A percentile compares a stretch with the other conserved stretches of the same genome.
These are phyloP conservation scores for Procambarus virginalis DNA, from an alignment of 1,140 invertebrate species.

Conservation along the genomic window DNA sequence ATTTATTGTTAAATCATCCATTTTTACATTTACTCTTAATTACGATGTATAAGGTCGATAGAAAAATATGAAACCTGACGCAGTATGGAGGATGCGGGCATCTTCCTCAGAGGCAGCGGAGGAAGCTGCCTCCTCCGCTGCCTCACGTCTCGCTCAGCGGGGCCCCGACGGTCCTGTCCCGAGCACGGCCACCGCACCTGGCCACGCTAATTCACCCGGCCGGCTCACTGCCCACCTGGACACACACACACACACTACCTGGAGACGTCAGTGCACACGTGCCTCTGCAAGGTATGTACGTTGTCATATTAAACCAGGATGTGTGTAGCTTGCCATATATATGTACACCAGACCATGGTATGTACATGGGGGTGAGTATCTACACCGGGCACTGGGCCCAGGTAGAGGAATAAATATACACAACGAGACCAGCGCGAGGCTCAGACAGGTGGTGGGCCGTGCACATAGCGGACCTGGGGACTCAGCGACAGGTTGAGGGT, in stretches of 20 bases:
- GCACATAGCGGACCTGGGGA: conserved; percentile 88
- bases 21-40: conserved; percentile 33
- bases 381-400: conserved; percentile 38
- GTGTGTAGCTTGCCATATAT: conserved; percentile 22
- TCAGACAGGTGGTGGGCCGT: conserved; percentile 89
- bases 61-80: conserved; percentile 52
- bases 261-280: neutral
- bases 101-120: neutral
- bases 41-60: conserved; percentile 40
- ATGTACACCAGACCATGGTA: conserved; percentile 66
- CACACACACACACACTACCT: neutral
- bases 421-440: conserved; percentile 11
- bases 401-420: neutral
- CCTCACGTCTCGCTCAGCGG: conserved; percentile 16
- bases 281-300: conserved; percentile 1
- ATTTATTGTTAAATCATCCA: conserved; percentile 26
- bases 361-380: conserved; percentile 53
- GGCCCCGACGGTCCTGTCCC: neutral
- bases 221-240: conserved; percentile 24
- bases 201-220: conserved; percentile 11
- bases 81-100: conserved; percentile 16
- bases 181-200: conserved; percentile 16
- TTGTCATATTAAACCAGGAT: conserved; percentile 19
- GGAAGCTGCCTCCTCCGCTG: neutral
- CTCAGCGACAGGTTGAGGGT: conserved; percentile 86